phyloP scores from a whole-genome alignment of 2,113 vertebrate genomes.

The Microtus montanus region DNA sequence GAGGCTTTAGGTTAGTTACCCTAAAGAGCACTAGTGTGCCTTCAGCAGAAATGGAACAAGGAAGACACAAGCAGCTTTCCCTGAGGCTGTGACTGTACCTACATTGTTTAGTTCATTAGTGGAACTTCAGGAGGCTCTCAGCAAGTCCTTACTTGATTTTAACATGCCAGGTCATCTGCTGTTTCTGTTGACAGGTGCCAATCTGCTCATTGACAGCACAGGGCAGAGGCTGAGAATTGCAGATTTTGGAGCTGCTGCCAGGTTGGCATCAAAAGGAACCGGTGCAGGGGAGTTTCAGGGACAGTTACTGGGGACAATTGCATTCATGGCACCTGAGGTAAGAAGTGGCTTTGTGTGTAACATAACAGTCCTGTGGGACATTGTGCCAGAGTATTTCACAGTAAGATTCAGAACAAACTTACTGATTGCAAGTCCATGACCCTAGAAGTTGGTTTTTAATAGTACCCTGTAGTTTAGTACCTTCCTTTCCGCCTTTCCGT shows the following conservation, averaged over 20 bases:
- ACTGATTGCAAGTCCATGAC: background rate
- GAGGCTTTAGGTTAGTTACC: background rate
- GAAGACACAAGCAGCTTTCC: background rate
- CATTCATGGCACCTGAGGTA: conserved; percentile 96
- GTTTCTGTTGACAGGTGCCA: conserved; percentile 89
- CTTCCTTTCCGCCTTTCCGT: background rate
- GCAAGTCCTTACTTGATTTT: conserved; percentile 23
- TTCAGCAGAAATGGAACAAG: background rate
- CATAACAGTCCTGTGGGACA: background rate
- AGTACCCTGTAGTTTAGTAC: background rate
- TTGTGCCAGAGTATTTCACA: background rate
- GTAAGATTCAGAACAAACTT: background rate
- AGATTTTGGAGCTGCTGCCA: conserved; percentile 93
- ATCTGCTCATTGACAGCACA: conserved; percentile 95
- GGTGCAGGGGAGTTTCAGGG: conserved; percentile 95
- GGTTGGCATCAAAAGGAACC: conserved; percentile 94
- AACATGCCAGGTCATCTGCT: conserved; percentile 58
- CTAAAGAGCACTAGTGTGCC: background rate
- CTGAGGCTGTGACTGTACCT: background rate
- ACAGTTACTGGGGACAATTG: conserved; percentile 93
- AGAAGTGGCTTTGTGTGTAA: conserved; percentile 65
- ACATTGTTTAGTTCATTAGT: background rate
- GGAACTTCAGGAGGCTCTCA: background rate
- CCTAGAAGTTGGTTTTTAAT: conserved; percentile 3
- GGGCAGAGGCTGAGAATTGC: conserved; percentile 93